A percentile compares a stretch with the other conserved stretches of the same genome.
Evolutionary conservation across 2,888 invertebrate genomes (phyloP).

Genomic region (Lepeophtheirus nordmannii): DNA sequence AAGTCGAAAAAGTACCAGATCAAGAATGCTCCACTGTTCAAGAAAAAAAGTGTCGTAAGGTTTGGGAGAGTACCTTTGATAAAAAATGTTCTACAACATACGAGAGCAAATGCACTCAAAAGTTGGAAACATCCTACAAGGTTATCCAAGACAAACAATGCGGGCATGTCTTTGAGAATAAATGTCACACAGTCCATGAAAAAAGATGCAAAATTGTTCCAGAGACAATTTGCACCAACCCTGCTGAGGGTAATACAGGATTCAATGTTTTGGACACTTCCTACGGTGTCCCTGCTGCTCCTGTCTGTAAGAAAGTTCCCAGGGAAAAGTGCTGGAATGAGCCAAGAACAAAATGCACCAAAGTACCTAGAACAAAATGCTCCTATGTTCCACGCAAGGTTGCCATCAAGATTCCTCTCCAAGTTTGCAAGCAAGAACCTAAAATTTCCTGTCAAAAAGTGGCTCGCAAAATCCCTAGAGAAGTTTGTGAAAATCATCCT

Average conservation of each 20-base stretch:
- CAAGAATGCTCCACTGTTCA: background rate
- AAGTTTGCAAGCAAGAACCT: constrained; percentile 12
- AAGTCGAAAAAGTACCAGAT: background rate
- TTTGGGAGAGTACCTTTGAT: constrained; percentile 1
- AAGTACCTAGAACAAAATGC: constrained; percentile 7
- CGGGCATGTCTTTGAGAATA: background rate
- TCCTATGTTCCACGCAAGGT: constrained; percentile 7
- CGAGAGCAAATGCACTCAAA: background rate
- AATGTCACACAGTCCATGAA: background rate
- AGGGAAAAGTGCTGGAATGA: constrained; percentile 12
- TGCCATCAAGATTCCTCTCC: constrained; percentile 8
- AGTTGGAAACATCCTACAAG: background rate
- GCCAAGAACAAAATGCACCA: background rate
- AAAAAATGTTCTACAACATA: background rate
- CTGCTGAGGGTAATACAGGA: background rate
- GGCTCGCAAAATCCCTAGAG: constrained; percentile 3
- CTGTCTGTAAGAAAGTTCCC: constrained; percentile 7
- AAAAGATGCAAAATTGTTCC: background rate
- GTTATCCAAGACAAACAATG: background rate
- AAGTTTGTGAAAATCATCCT: constrained; percentile 12
- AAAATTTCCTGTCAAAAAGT: constrained; percentile 14
- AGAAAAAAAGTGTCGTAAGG: background rate
- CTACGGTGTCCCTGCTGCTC: constrained; percentile 18
- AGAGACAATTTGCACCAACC: background rate
- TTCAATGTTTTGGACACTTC: background rate